Base-by-base conservation (phyloP, 1,140 invertebrate species). In the Heliconius himera region DNA sequence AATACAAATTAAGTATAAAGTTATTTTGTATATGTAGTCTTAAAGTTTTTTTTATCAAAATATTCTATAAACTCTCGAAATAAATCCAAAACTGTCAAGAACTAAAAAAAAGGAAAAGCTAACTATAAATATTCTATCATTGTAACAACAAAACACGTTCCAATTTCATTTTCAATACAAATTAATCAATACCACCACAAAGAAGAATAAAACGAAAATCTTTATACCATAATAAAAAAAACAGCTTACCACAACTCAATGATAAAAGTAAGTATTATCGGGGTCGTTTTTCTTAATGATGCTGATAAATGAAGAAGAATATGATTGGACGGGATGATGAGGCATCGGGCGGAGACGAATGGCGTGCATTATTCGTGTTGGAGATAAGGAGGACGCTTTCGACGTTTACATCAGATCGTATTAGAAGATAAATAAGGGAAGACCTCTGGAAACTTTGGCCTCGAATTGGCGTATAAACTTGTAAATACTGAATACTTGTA, bases 221-320 rank as follows among this genome's bases (percentile, higher is more conserved):
- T 66, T 29, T 29, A 66, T 66, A 26, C 26, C 3, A 26, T 29
- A 26, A 78, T 78, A 78, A 38, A 56, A 38, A 56, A 74, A 77
- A 70, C 29, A 51, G 75, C 79, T 70, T 77, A 81, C 70, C 18
- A 71, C 66, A 18, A 38, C 66, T 20, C 70, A 77, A 51, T 71
- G 46, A 78, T 78, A 49, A 78, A 78, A 74, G 72, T 70, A 73
- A 66, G 77, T 81, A 78, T 81, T 76, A 81, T 76, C 72, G 80
- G 41, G 51, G 46, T 76, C 76, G 49, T 81, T 74, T 78, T 81
- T 81, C 80, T 78, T 81, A 81, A 81, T 81, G 80, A 81, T 78
- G 71, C 80, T 81, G 77, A 81, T 81, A 81, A 76, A 81, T 81
- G 76, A 78, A 78, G 80, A 81, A 81, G 77, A 81, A 81, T 81